Base-by-base conservation (phyloP, 2,888 invertebrate species). In the Xanthorhoe designata region DNA sequence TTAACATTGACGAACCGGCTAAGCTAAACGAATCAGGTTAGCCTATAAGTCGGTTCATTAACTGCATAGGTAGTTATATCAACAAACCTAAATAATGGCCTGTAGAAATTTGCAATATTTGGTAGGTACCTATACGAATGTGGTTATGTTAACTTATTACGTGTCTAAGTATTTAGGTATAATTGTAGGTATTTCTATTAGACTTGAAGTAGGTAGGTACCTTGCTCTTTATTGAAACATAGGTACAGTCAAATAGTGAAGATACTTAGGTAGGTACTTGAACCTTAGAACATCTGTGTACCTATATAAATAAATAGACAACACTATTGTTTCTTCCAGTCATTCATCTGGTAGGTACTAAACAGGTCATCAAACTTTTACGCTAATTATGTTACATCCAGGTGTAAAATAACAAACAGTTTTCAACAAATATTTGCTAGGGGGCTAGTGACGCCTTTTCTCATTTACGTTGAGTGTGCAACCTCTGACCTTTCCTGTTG, bases 381-480 rank as follows among this genome's bases (percentile, higher is more conserved):
- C 10, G 13, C 8, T 38, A 38, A 10, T 38, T 3, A 38, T 42
- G 8, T 42, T 13, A 42, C 10, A 42, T 4, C 38, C 38, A 42
- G 2, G 13, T 4, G 38, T 42, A 42, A 42, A 15, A 17, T 17
- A 17, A 13, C 47, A 13, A 42, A 47, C 45, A 17, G 15, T 17
- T 15, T 15, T 8, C 47, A 47, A 32, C 32, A 32, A 32, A 13
- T 17, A 17, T 47, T 17, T 47, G 13, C 47, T 8, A 47, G 15
- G 15, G 15, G 17, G 17, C 17, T 47, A 60, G 55, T 71, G 70
- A 72, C 72, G 72, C 71, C 62, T 64, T 68, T 66, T 55, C 59
- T 69, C 68, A 64, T 67, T 72, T 64, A 70, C 72, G 66, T 63
- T 60, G 68, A 71, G 62, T 65, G 72, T 61, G 58, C 58, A 59